Conservation (phyloP, 1,140 invertebrate genomes). For the Limonius californicus region DNA sequence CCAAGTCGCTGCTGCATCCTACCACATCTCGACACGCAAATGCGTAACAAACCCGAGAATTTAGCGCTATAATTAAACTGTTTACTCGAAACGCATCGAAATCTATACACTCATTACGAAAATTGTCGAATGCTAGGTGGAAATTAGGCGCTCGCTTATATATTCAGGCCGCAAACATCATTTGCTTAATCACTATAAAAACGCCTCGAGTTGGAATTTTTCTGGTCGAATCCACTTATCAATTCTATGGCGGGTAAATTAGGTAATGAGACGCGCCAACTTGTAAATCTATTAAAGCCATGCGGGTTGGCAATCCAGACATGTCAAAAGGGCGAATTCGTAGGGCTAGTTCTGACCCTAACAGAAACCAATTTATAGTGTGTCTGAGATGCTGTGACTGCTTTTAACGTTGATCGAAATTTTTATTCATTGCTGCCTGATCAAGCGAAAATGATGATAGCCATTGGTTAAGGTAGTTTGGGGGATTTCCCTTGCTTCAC, state of each 20-base stretch:
- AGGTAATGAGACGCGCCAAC: constrained; percentile 7
- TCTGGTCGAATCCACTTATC: not conserved
- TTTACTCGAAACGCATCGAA: not conserved
- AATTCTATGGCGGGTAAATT: not conserved
- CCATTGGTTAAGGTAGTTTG: no score
- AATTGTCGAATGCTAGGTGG: not conserved
- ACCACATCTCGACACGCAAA: not conserved
- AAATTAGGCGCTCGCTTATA: not conserved
- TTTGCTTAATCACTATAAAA: not conserved
- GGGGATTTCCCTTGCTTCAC: no score
- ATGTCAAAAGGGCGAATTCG: not conserved
- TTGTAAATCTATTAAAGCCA: constrained; percentile 5
- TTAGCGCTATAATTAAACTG: constrained; percentile 11
- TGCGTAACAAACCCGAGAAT: constrained; percentile 4
- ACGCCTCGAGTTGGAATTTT: not conserved
- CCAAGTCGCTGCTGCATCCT: not conserved
- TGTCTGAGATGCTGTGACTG: no score
- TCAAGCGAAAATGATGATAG: no score
- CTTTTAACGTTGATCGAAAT: no score
- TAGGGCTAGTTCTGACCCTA: not conserved
- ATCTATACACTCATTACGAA: not conserved
- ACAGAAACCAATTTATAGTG: no score
- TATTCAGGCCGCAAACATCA: not conserved
- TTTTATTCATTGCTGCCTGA: no score
- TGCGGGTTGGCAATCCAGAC: not conserved